phyloP scores from a whole-genome alignment of 2,888 invertebrate genomes.

The Xylophagus ater region DNA sequence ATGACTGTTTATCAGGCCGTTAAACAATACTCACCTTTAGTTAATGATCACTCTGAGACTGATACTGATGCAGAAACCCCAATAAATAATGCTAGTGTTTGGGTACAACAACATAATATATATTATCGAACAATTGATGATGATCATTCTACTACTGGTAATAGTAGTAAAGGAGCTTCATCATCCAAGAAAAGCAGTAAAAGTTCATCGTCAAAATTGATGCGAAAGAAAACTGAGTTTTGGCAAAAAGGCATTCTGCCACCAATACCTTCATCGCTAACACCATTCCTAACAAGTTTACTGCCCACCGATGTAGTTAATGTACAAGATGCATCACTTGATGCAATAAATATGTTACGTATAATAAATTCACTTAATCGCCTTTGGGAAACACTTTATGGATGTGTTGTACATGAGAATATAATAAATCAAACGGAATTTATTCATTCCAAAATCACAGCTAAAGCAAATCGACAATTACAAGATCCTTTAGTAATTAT shows the following conservation, averaged over 20 bases:
- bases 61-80: constrained; percentile 83
- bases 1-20: constrained; percentile 99
- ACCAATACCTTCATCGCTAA: constrained; percentile 55
- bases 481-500: constrained; percentile 97
- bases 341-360: constrained; percentile 80
- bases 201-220: constrained; percentile 30
- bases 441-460: constrained; percentile 75
- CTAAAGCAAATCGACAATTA: constrained; percentile 92
- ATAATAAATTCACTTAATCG: constrained; percentile 84
- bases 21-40: constrained; percentile 78
- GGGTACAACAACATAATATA: constrained; percentile 97
- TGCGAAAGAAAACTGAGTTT: constrained; percentile 35
- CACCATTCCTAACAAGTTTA: constrained; percentile 59
- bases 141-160: constrained; percentile 40
- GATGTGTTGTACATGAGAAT: constrained; percentile 54
- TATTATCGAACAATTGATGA: constrained; percentile 66
- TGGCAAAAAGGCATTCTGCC: constrained; percentile 69
- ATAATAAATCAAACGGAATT: constrained; percentile 69
- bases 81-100: constrained; percentile 81
- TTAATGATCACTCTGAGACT: constrained; percentile 77
- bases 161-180: constrained; percentile 24
- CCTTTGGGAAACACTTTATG: constrained; percentile 83
- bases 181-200: constrained; percentile 27
- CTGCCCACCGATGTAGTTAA: constrained; percentile 68
- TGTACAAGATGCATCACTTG: constrained; percentile 81